Base-by-base conservation (phyloP, 2,797 vertebrate species). In the Philypnodon macrostomus region DNA sequence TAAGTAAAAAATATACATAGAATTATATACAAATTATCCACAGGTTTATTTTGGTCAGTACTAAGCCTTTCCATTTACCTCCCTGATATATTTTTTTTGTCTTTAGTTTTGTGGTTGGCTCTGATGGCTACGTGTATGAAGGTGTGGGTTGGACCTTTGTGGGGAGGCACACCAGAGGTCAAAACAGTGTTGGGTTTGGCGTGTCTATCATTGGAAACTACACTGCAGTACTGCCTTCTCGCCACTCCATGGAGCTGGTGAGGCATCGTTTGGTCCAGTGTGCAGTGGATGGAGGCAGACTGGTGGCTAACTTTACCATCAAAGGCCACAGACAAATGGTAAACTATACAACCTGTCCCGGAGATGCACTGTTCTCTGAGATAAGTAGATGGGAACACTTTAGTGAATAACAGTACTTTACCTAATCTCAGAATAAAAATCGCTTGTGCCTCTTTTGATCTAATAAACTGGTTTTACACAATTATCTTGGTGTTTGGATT, bases 81-180 rank as follows among this genome's bases (percentile, higher is more conserved):
- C n/a, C n/a, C n/a, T n/a, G n/a, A n/a, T n/a, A n/a, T n/a, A n/a
- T 4, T 17, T 4, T 58, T 13, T 53, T 2, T 15, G 3, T 13
- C 47, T 4, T 38, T 69, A 97, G 95, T 79, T 97, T 94, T 44
- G 90, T 94, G 62, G 85, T 89, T 0, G 95, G 95, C 5, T 92
- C 92, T 0, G 93, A 97, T 0, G 94, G 95, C 18, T 93, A 94
- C 48, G 15, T 97, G 36, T 96, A 97, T 5, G 91, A 95, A 72
- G 94, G 94, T 2, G 85, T 90, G 0, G 94, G 94, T 1, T 97
- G 94, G 94, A 59, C 67, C 14, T 57, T 77, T 63, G 67, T 82
- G 0, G 93, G 93, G 0, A 89, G 56, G 12, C 93, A 96, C 79
- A 96, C 94, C 32, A 87, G 35, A 17, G 88, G 88, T 8, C 81